Conservation (phyloP, 53 echinoderm and acorn worm genomes). For the Astropecten irregularis region DNA sequence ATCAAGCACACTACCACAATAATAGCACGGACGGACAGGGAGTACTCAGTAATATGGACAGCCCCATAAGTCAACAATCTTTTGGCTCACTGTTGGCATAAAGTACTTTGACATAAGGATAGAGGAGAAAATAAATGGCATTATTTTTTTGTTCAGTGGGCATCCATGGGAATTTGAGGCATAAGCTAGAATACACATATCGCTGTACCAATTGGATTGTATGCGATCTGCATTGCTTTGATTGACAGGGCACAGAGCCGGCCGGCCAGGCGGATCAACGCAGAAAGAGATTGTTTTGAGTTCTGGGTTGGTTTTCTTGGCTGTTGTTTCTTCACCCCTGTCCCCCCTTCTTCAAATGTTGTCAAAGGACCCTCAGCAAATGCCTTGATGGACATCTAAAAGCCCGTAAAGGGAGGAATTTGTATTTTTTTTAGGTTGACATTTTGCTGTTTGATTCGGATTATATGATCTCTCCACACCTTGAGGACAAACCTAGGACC, state of each 20-base stretch:
- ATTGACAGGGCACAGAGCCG: slow-evolving; percentile 25
- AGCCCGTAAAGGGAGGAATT: too few species aligned
- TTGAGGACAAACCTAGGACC: too few species aligned
- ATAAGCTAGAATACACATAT: slow-evolving; percentile 43
- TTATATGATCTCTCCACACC: too few species aligned
- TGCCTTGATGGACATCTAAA: too few species aligned
- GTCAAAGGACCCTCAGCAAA: neutral
- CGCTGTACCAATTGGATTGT: slow-evolving; percentile 50
- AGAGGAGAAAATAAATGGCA: slow-evolving; percentile 19
- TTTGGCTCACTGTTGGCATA: slow-evolving; percentile 35
- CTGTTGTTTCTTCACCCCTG: neutral
- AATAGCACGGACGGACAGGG: too few species aligned
- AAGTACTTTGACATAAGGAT: slow-evolving; percentile 33
- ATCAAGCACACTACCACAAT: too few species aligned
- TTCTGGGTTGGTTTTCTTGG: neutral
- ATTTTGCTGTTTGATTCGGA: too few species aligned
- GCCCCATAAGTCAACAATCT: too few species aligned
- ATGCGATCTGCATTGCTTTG: neutral
- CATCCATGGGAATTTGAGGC: slow-evolving; percentile 44
- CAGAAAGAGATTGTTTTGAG: neutral
- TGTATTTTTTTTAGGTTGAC: too few species aligned
- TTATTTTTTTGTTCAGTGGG: slow-evolving; percentile 39
- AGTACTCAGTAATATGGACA: too few species aligned
- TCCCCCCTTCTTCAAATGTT: too few species aligned
- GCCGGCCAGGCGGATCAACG: too few species aligned